Evolutionary conservation across 2,797 vertebrate species (phyloP), one percentile per base, ranked within the genome.

Genomic region (Tapirus indicus): DNA sequence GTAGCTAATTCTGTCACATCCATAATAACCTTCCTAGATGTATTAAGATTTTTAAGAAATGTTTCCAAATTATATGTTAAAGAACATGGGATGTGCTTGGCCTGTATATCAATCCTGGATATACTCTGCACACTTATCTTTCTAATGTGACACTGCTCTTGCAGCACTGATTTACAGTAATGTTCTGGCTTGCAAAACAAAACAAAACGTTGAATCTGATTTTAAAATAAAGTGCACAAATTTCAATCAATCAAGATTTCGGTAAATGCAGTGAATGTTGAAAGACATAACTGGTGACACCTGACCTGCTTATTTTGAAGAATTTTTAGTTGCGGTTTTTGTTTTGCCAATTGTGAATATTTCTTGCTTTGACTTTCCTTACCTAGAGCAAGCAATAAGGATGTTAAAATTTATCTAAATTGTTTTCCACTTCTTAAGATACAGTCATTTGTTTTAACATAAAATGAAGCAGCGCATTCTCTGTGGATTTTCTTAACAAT

Each of bases 401-500:
- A 66, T 83, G 78, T 17, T 44, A 91, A 56, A 91, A 64, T 68
- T 41, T 71, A 69, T 41, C 86, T 32, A 82, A 87, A 32, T 71
- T 91, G 0, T 79, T 94, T 91, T 93, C 62, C n/a, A 3, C 75
- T 83, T 60, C 47, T 38, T 96, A 84, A 92, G n/a, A 71, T 29
- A 69, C 17, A 47, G 14, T 52, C 23, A 20, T 71, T 89, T 92
- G 74, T 85, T 97, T 97, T 54, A 68, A 80, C 64, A 78, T 68
- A 69, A 95, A 97, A 82, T 58, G 35, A 79, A 79, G 52, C 56
- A 41, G 3, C 56, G 2, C 54, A 29, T 92, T 85, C 72, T 64
- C 85, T 44, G 23, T 74, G 12, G 88, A 74, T 71, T 83, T 92
- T 98, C 94, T 97, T 95, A 97, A 98, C 94, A 95, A 93, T 84